Conservation (phyloP, 2,888 invertebrate genomes). For the Onchidella celtica region DNA sequence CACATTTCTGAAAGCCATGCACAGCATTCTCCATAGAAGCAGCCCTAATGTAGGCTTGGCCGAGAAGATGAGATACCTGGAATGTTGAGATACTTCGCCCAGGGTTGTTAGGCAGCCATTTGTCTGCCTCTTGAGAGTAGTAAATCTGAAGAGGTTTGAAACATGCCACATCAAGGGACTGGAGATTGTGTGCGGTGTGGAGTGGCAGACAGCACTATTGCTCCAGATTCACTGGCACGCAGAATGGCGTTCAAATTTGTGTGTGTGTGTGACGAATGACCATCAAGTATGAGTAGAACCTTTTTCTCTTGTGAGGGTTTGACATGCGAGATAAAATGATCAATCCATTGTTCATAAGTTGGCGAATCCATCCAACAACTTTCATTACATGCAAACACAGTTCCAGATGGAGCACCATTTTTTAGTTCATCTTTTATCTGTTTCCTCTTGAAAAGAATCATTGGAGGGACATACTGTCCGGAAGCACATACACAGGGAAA, state of each 20-base stretch:
- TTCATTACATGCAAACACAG: background rate
- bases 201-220: background rate
- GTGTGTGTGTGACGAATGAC: background rate
- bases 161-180: background rate
- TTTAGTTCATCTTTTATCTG: background rate
- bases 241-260: background rate
- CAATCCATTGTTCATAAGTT: background rate
- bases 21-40: background rate
- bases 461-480: background rate
- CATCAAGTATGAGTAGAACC: background rate
- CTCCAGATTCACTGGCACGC: background rate
- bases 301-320: background rate
- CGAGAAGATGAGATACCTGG: background rate
- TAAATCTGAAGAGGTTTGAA: background rate
- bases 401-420: background rate
- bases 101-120: background rate
- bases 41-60: background rate
- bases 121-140: background rate
- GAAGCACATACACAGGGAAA: background rate
- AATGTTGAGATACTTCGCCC: background rate
- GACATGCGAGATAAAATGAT: background rate
- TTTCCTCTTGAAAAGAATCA: background rate
- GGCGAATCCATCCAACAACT: background rate
- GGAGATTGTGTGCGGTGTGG: background rate
- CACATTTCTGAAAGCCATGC: background rate